phyloP scores from a whole-genome alignment of 2,888 invertebrate species.

The Dendrolimus houi region DNA sequence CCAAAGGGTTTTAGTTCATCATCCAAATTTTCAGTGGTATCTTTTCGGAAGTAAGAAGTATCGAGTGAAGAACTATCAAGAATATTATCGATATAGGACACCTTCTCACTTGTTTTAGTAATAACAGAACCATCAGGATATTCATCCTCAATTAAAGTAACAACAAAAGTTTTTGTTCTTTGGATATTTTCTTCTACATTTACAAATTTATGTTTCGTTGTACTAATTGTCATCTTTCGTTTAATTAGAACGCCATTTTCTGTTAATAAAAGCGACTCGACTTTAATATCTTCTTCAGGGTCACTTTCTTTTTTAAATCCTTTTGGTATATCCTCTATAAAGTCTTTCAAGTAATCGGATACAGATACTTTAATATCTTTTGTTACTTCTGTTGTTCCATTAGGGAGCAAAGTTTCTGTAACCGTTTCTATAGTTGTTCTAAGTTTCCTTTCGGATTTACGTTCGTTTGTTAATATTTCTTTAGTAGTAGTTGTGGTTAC shows the following conservation, averaged over 20 bases:
- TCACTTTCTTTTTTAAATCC: conserved; percentile 34
- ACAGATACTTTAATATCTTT: conserved; percentile 60
- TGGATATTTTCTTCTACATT: conserved; percentile 19
- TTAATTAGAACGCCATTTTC: conserved; percentile 42
- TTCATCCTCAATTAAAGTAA: conserved; percentile 53
- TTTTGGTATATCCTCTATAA: conserved; percentile 21
- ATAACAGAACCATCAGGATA: conserved; percentile 56
- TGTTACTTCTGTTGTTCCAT: conserved; percentile 56
- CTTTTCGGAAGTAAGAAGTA: too few relatives aligned
- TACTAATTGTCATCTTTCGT: conserved; percentile 46
- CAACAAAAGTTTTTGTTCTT: conserved; percentile 47
- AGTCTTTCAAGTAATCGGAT: conserved; percentile 27
- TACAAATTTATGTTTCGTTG: conserved; percentile 23
- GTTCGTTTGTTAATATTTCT: conserved; percentile 44
- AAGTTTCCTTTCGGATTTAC: conserved; percentile 48
- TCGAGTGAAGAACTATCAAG: conserved; percentile 1
- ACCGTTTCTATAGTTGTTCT: conserved; percentile 56
- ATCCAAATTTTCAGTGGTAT: too few relatives aligned
- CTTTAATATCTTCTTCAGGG: conserved; percentile 35
- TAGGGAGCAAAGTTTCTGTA: conserved; percentile 50
- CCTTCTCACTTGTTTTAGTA: conserved; percentile 59
- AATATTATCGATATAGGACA: conserved; percentile 39
- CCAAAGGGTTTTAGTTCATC: conserved; percentile 2
- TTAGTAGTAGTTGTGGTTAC: conserved; percentile 54
- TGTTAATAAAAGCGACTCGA: conserved; percentile 29